phyloP scores from a whole-genome alignment of 2,888 invertebrate species.

The Druceiella hillmani region DNA sequence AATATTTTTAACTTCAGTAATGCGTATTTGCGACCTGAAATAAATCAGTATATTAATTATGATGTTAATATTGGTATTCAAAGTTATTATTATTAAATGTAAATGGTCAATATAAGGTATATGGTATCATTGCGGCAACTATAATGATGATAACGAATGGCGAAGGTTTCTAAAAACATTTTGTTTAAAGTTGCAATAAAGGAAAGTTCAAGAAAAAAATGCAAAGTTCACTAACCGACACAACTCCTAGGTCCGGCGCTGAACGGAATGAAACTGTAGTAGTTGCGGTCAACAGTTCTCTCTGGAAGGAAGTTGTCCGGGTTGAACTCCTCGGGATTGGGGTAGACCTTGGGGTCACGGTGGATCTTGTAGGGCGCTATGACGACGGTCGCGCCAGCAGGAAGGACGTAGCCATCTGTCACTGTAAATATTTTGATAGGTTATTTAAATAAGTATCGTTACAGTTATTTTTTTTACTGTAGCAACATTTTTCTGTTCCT shows the following conservation, averaged over 20 bases:
- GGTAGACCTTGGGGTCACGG: slow-evolving; percentile 59
- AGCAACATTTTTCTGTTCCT: too few species aligned
- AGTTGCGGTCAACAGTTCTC: slow-evolving; percentile 67
- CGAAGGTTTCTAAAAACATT: too few species aligned
- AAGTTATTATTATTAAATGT: too few species aligned
- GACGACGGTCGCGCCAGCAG: slow-evolving; percentile 65
- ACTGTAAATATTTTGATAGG: slow-evolving; percentile 45
- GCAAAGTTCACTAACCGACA: slow-evolving; percentile 51
- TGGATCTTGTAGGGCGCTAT: slow-evolving; percentile 64
- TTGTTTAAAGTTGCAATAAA: too few species aligned
- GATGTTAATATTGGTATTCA: too few species aligned
- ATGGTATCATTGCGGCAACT: too few species aligned
- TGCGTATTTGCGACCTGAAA: slow-evolving; percentile 69
- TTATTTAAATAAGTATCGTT: too few species aligned
- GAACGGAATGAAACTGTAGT: slow-evolving; percentile 76
- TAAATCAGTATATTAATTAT: too few species aligned
- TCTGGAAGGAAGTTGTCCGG: slow-evolving; percentile 79
- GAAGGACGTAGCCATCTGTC: slow-evolving; percentile 58
- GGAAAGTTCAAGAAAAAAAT: slow-evolving; percentile 2
- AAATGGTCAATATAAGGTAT: too few species aligned
- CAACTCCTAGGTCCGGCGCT: slow-evolving; percentile 78
- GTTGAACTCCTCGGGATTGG: slow-evolving; percentile 66
- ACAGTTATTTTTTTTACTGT: too few species aligned
- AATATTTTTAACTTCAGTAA: slow-evolving; percentile 71
- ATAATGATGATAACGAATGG: too few species aligned